These are phyloP conservation scores for Emys orbicularis DNA, from an alignment of 2,797 vertebrate species.

Conservation along the genomic window DNA sequence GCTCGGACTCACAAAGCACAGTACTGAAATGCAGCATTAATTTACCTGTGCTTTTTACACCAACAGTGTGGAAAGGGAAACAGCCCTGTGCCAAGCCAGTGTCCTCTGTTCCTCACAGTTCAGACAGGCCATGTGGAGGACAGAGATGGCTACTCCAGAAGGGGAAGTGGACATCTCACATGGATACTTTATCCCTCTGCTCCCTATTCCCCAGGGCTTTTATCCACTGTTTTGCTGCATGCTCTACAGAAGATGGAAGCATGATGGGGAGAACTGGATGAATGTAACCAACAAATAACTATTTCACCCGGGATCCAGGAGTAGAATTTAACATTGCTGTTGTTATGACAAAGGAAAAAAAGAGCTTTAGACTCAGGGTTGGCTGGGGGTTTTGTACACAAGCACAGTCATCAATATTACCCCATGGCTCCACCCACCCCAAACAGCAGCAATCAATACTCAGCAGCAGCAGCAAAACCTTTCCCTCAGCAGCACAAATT, in stretches of 20 bases:
- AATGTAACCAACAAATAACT: neutral
- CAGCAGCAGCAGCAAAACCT: neutral
- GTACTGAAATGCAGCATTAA: neutral
- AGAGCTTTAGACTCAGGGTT: neutral
- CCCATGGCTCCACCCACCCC: neutral
- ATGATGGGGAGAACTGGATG: neutral
- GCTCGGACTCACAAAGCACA: neutral
- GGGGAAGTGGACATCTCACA: neutral
- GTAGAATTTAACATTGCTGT: neutral
- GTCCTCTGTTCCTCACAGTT: neutral
- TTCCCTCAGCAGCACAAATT: neutral
- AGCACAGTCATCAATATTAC: neutral
- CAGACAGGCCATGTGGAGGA: neutral
- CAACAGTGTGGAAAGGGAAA: neutral
- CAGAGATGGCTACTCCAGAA: neutral
- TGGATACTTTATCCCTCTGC: neutral
- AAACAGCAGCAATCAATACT: constrained; percentile 8
- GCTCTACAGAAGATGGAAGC: neutral
- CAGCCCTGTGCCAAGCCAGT: neutral
- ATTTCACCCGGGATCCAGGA: neutral
- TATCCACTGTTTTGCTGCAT: neutral
- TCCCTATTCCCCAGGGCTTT: neutral
- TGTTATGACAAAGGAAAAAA: neutral
- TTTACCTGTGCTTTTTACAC: neutral
- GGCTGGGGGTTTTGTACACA: neutral